Conservation (phyloP, 2,113 vertebrate species). For the Megaptera novaeangliae region DNA sequence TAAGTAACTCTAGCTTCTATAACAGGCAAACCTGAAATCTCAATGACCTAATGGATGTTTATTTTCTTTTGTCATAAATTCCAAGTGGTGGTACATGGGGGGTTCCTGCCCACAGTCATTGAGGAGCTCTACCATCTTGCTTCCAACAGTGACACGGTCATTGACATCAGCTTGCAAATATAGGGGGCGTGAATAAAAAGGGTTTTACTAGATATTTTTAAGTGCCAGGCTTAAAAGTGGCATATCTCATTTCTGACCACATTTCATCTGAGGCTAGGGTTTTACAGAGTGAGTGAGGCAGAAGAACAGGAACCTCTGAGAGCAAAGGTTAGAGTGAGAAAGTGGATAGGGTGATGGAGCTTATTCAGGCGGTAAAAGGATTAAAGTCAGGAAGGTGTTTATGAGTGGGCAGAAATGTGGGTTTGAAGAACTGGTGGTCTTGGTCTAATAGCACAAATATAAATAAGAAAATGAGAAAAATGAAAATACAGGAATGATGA, state of each 20-base stretch:
- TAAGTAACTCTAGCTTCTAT: not conserved
- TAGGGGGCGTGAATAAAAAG: not conserved
- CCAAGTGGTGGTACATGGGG: too few relatives aligned
- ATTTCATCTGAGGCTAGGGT: not conserved
- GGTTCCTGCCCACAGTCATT: not conserved
- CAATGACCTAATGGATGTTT: not conserved
- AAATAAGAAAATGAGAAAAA: not conserved
- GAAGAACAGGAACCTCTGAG: not conserved
- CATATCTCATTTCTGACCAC: not conserved
- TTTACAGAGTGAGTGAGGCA: too few relatives aligned
- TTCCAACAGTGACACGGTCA: not conserved
- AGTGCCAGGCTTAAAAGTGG: not conserved
- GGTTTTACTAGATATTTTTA: not conserved
- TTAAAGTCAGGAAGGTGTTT: not conserved
- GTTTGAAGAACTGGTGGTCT: not conserved
- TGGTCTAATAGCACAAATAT: not conserved
- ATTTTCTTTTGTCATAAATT: not conserved
- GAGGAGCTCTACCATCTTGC: not conserved
- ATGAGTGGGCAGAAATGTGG: not conserved
- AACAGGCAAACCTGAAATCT: not conserved
- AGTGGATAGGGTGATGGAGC: too few relatives aligned
- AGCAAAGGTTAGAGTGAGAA: not conserved
- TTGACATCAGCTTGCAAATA: not conserved
- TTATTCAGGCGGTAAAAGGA: not conserved
- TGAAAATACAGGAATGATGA: not conserved